Base-by-base conservation (phyloP, 2,113 vertebrate species). In the Cacatua alba region DNA sequence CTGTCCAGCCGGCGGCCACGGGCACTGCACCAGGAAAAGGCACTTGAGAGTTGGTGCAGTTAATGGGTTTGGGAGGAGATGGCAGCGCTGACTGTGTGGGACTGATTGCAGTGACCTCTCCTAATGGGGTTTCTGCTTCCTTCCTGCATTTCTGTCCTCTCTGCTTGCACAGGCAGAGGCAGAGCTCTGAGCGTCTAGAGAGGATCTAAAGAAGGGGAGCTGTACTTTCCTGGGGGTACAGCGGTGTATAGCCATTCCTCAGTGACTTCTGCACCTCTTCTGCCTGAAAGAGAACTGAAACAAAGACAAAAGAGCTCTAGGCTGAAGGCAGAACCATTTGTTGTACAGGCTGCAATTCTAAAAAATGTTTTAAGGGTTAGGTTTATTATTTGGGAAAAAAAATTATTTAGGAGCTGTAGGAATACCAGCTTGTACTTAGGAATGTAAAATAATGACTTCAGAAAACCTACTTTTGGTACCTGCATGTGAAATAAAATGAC, bases 1-100 rank as follows among this genome's bases (percentile, higher is more conserved):
- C 29, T 3, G 11, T 25, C 28, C 0, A 5, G 16, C 6, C 3
- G 0, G 19, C 1, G 24, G 18, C 35, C 29, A 2, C 1, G 1
- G 33, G 9, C 59, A 2, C 31, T 10, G 11, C n/a, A 10, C 37
- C 35, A 21, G 65, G 55, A 88, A 8, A 64, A 52, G 72, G 59
- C 70, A 5, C 68, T 14, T 12, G 44, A 16, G 43, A 23, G 18
- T 10, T 3, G 35, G 53, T 2, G 2, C 39, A 2, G 4, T 17
- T 13, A 1, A 1, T 26, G 72, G 33, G 13, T 52, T 37, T 4
- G 13, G 71, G 63, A 77, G 55, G 64, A 70, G 49, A 9, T 6
- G 9, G 39, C 49, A 52, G 43, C 11, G 0, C 1, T 11, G 67
- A 0, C 43, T 19, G 26, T 1, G 0, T 19, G 57, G 33, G 17